phyloP scores from a whole-genome alignment of 2,113 vertebrate genomes.

The Naja naja region DNA sequence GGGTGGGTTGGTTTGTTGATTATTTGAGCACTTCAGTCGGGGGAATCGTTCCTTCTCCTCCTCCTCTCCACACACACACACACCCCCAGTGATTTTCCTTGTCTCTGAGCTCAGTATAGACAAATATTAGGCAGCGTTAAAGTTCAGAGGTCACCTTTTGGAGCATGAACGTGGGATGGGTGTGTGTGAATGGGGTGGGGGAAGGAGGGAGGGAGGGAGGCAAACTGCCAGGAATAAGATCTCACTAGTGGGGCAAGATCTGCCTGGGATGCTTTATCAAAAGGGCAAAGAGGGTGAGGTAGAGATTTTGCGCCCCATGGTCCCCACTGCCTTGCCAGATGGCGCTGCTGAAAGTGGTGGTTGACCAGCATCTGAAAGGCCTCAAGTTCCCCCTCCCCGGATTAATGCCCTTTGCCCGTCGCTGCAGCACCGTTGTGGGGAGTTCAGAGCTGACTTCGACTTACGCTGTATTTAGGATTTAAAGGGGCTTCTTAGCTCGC shows the following conservation, averaged over 20 bases:
- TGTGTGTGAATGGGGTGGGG: neutral
- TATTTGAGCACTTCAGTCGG: neutral
- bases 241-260: neutral
- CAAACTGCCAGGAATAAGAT: neutral
- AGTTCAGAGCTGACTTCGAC: too few species aligned
- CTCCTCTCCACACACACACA: too few species aligned
- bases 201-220: neutral
- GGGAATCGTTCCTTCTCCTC: neutral
- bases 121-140: conserved; percentile 20
- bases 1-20: neutral
- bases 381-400: neutral
- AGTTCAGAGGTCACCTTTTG: conserved; percentile 14
- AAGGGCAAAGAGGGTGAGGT: neutral
- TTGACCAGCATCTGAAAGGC: neutral
- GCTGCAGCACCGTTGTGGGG: neutral
- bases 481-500: neutral
- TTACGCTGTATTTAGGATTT: too few species aligned
- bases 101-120: conserved; percentile 9
- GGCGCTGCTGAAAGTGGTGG: neutral
- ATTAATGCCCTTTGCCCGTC: neutral
- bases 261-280: neutral
- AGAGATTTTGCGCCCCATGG: neutral
- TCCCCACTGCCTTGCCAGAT: neutral
- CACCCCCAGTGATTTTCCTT: neutral
- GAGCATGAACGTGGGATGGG: neutral